phyloP scores from a whole-genome alignment of 2,797 vertebrate genomes.

The Rhynchonycteris naso region DNA sequence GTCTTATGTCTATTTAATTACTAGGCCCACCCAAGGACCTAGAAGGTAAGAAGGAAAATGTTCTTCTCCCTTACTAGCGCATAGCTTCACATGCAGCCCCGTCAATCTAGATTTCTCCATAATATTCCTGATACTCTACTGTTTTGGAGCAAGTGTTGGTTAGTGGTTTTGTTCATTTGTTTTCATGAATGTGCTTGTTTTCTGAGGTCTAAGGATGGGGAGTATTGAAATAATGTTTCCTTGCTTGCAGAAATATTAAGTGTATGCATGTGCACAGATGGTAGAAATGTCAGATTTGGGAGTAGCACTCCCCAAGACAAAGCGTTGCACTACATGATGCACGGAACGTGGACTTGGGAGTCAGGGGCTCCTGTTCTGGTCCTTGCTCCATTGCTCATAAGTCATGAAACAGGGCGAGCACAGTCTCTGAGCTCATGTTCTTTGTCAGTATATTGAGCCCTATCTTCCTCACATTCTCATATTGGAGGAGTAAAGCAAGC shows the following conservation, averaged over 20 bases:
- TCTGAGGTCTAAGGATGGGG: not conserved
- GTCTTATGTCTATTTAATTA: not conserved
- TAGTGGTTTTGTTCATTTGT: not conserved
- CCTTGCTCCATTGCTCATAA: not conserved
- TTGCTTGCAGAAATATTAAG: not conserved
- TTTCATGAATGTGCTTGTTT: not conserved
- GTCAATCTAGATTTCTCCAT: not conserved
- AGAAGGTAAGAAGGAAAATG: not conserved
- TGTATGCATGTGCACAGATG: too few species aligned
- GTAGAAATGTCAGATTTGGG: accelerated
- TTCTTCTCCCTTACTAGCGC: not conserved
- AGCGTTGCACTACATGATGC: accelerated
- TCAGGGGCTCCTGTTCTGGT: accelerated
- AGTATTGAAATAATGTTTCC: not conserved
- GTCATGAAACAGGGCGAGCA: not conserved
- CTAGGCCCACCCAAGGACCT: not conserved
- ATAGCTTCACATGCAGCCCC: not conserved
- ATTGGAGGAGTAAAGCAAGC: not conserved
- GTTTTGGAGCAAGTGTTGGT: not conserved
- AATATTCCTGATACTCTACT: not conserved
- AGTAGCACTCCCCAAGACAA: not conserved
- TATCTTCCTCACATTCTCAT: not conserved
- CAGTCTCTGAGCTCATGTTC: not conserved
- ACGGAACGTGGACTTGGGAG: accelerated
- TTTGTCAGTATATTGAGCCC: too few species aligned